Base-by-base conservation (phyloP, 2,888 invertebrate genomes). In the Serripes groenlandicus region DNA sequence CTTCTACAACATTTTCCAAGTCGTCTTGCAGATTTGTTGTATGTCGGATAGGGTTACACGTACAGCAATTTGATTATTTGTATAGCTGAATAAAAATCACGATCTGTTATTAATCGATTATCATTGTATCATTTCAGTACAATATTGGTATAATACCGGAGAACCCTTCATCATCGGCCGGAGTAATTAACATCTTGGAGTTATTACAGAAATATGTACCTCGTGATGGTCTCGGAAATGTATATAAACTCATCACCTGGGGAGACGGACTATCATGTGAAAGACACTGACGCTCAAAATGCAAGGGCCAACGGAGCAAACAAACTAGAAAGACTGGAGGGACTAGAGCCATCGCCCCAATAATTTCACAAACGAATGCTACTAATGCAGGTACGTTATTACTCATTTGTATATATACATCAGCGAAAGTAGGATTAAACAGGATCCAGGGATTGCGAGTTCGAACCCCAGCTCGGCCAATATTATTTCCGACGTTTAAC, bases 131-230 rank as follows among this genome's bases (percentile, higher is more conserved):
- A 23, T 86, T 42, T 66, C 71, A 85, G 85, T 73, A 81, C 21
- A 88, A 86, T 49, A 70, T 85, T 9, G 88, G 88, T 4, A 62
- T 81, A 11, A 58, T 78, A 15, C 71, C 83, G 5, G 82, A 81
- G 64, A 81, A 84, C 56, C 86, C 88, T 11, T 83, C 85, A n/a
- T 56, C 81, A 7, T 76, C 71, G 0, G 34, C 70, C 1, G 86
- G 88, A 32, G 82, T 83, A n/a, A 85, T 88, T 3, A 82, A 75
- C n/a, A 86, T 88, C 15, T 21, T 85, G 9, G 81, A 81, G 15
- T 54, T 54, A 7, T 69, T 88, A 0, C 88, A 88, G 1, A 23
- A 81, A 23, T 87, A 87, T 78, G 81, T 85, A 21, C 88, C 86
- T 30, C 64, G 18, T 30, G 32, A 34, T n/a, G 79, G 68, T 21